These are phyloP conservation scores for Anagrus nilaparvatae DNA, from an alignment of 1,140 invertebrate species.

Conservation along the genomic window DNA sequence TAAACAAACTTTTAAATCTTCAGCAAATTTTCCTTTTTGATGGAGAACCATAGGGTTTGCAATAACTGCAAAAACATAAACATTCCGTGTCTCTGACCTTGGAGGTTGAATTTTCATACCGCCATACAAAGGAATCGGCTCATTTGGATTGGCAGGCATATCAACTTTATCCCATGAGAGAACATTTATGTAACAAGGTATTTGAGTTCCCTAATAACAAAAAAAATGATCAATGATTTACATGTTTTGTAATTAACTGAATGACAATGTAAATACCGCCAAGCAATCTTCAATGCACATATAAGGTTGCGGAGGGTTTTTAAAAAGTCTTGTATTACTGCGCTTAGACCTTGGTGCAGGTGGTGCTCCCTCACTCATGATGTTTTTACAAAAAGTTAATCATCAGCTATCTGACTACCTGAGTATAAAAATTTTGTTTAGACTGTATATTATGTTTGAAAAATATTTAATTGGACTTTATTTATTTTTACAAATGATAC, in stretches of 20 bases:
- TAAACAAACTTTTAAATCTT: conserved; percentile 45
- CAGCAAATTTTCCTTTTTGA: conserved; percentile 54
- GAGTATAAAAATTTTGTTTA: too few relatives aligned
- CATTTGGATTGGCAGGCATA: conserved; percentile 49
- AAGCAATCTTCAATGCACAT: conserved; percentile 62
- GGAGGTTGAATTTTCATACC: conserved; percentile 56
- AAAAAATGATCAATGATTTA: conserved; percentile 1
- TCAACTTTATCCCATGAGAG: conserved; percentile 61
- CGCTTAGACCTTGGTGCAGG: conserved; percentile 27
- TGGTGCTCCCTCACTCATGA: conserved; percentile 31
- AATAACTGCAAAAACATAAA: conserved; percentile 59
- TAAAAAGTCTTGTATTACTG: conserved; percentile 46
- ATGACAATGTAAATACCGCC: too few relatives aligned
- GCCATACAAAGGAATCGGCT: conserved; percentile 56
- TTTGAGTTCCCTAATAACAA: conserved; percentile 27
- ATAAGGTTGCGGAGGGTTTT: conserved; percentile 62
- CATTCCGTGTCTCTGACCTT: conserved; percentile 48
- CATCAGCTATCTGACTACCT: too few relatives aligned
- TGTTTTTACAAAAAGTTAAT: too few relatives aligned
- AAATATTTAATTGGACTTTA: too few relatives aligned
- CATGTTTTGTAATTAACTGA: too few relatives aligned
- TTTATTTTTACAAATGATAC: too few relatives aligned
- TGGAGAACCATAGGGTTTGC: conserved; percentile 58
- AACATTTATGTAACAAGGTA: conserved; percentile 53
- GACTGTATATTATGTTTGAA: too few relatives aligned